Conservation (phyloP, 2,113 vertebrate genomes). For the Hyaena hyaena region DNA sequence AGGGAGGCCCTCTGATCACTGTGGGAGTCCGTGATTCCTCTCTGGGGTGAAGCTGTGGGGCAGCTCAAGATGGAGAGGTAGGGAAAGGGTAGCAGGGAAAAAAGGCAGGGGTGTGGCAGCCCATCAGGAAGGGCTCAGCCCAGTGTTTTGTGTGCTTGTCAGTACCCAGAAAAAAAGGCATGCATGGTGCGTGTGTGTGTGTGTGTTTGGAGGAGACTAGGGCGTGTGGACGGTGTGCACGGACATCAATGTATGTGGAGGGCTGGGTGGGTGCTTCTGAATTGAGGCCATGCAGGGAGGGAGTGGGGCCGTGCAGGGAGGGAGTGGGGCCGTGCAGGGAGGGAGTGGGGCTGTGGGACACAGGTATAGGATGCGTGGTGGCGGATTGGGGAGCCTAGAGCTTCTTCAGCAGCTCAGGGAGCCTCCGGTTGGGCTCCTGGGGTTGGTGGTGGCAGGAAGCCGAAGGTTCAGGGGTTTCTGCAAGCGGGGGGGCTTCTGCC, state of each 20-base stretch:
- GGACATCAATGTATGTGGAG: no score
- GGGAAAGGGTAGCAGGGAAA: neutral
- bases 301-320: neutral
- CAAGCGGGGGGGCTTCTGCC: no score
- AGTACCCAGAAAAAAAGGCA: neutral
- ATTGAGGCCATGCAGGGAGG: neutral
- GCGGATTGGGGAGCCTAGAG: neutral
- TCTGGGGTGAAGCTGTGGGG: neutral
- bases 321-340: neutral
- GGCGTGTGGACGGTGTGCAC: neutral
- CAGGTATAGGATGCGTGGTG: neutral
- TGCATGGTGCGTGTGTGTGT: accelerated
- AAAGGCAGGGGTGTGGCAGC: neutral
- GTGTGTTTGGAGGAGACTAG: neutral
- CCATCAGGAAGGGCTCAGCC: neutral
- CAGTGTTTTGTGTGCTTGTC: accelerated
- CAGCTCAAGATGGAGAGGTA: neutral
- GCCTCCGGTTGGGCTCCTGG: neutral
- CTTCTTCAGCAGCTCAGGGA: accelerated
- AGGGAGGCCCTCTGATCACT: neutral
- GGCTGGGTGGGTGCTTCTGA: neutral
- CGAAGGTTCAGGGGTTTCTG: neutral
- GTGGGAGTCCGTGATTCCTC: neutral
- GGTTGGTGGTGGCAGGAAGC: neutral
- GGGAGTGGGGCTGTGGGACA: neutral